A percentile compares a stretch with the other conserved stretches of the same genome.
Evolutionary conservation across 1,140 invertebrate genomes (phyloP).

Genomic region (Dinothrombium tinctorium): DNA sequence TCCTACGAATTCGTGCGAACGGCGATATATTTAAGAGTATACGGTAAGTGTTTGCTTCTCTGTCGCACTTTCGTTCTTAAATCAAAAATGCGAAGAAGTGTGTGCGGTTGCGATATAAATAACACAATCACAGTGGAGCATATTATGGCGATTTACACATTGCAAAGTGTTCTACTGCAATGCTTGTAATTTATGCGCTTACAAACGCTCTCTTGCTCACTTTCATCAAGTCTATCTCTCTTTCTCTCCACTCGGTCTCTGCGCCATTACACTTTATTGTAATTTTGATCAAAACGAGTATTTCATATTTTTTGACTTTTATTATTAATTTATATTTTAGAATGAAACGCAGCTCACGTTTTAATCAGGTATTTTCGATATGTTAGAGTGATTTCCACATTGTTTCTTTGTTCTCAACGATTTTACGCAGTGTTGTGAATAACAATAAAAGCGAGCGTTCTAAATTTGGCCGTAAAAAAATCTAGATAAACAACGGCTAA

Average conservation of each 20-base stretch:
- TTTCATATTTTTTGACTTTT: too few species aligned
- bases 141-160: background rate
- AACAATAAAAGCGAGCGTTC: too few species aligned
- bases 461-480: too few species aligned
- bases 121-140: background rate
- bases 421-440: too few species aligned
- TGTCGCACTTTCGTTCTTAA: background rate
- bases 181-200: background rate
- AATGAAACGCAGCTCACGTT: too few species aligned
- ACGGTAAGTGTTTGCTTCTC: too few species aligned
- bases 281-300: too few species aligned
- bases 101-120: background rate
- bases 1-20: constrained; percentile 79
- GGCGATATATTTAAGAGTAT: constrained; percentile 84
- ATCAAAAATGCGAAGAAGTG: background rate
- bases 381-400: too few species aligned
- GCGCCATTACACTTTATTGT: background rate
- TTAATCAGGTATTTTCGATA: too few species aligned
- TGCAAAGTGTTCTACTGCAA: background rate
- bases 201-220: background rate
- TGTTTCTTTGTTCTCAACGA: too few species aligned
- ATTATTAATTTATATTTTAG: too few species aligned
- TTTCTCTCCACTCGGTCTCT: background rate
- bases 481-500: too few species aligned
- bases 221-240: constrained; percentile 1